phyloP scores from a whole-genome alignment of 30 jellyfish, hydroid and myxozoan species.

The Pelagia noctiluca region DNA sequence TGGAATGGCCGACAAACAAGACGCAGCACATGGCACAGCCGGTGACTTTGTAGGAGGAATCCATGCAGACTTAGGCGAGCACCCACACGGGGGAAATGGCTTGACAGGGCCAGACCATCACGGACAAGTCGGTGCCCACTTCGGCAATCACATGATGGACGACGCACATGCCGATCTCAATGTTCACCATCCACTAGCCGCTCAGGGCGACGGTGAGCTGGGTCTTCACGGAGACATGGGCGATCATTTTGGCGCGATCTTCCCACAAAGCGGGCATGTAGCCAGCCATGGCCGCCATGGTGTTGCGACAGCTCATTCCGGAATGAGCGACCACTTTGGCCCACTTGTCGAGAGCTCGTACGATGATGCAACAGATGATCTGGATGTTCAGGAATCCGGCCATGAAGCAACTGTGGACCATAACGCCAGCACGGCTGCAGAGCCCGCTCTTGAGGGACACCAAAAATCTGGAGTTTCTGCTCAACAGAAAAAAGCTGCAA shows the following conservation, averaged over 20 bases:
- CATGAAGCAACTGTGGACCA: conserved; percentile 59
- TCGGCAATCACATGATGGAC: conserved; percentile 15
- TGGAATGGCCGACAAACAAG: conserved; percentile 53
- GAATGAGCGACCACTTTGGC: conserved; percentile 70
- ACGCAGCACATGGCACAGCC: conserved; percentile 33
- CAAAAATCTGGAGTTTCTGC: conserved; percentile 64
- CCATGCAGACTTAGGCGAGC: conserved; percentile 80
- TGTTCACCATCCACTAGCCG: neutral
- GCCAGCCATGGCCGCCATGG: neutral
- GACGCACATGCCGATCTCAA: neutral
- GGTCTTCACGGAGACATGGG: conserved; percentile 43
- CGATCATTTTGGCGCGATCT: conserved; percentile 62
- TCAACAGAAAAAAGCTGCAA: conserved; percentile 22
- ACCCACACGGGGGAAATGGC: conserved; percentile 44
- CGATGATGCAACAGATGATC: too few species aligned
- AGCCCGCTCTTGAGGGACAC: conserved; percentile 55
- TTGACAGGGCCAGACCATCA: too few species aligned
- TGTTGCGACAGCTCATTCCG: conserved; percentile 12
- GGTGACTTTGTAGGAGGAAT: conserved; percentile 77
- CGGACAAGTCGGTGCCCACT: conserved; percentile 42
- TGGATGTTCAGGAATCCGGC: too few species aligned
- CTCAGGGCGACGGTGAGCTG: conserved; percentile 27
- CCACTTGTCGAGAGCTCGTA: conserved; percentile 52
- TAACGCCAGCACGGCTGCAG: conserved; percentile 32
- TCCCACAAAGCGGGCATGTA: too few species aligned